These are phyloP conservation scores for Andrena bicolor DNA, from an alignment of 2,888 invertebrate genomes.

Conservation along the genomic window DNA sequence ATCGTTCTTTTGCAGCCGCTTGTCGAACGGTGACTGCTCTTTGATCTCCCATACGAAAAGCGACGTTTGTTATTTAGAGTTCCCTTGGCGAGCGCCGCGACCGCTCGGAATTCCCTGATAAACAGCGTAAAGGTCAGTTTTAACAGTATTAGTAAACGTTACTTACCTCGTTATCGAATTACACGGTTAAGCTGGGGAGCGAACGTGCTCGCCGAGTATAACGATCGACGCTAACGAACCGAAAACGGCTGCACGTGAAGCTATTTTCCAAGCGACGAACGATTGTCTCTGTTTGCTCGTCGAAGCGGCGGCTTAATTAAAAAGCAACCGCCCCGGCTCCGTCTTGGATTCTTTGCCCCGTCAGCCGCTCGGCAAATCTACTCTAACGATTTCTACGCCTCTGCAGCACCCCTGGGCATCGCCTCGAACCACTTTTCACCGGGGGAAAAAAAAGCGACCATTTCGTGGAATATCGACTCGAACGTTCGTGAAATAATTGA, in stretches of 20 bases:
- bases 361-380: neutral
- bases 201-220: slow-evolving; percentile 41
- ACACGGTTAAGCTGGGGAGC: slow-evolving; percentile 22
- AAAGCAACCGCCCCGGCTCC: neutral
- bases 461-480: neutral
- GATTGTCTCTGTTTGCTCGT: no score
- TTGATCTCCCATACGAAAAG: neutral
- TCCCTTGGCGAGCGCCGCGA: neutral
- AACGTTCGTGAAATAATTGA: slow-evolving; percentile 41
- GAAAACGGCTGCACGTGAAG: slow-evolving; percentile 36
- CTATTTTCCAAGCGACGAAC: slow-evolving; percentile 27
- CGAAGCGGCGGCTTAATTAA: slow-evolving; percentile 1
- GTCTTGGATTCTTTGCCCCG: neutral
- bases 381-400: neutral
- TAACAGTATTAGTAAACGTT: slow-evolving; percentile 50
- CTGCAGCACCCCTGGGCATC: neutral
- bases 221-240: slow-evolving; percentile 47
- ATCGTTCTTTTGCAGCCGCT: neutral
- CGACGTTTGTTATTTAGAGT: neutral
- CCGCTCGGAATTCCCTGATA: slow-evolving; percentile 8
- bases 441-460: neutral
- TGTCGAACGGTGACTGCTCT: neutral
- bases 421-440: neutral
- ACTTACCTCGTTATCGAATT: slow-evolving; percentile 55
- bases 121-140: slow-evolving; percentile 24